Conservation (phyloP, 2,888 invertebrate genomes). For the Tetragonisca angustula region DNA sequence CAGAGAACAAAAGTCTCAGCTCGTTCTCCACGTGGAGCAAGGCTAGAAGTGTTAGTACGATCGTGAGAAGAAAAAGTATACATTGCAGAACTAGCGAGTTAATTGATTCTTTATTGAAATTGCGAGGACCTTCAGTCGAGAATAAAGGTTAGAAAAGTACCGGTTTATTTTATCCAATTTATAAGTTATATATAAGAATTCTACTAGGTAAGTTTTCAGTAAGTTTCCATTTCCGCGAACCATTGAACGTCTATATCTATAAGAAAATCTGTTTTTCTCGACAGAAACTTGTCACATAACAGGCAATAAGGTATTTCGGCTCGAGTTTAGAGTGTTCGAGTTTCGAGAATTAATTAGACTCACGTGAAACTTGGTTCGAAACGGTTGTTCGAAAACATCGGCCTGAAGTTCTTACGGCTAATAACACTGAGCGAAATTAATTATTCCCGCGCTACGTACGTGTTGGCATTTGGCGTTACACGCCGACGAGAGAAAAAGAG, state of each 20-base stretch:
- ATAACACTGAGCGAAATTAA: slow-evolving; percentile 31
- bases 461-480: not conserved
- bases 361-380: slow-evolving; percentile 12
- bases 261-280: slow-evolving; percentile 19
- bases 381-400: slow-evolving; percentile 21
- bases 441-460: slow-evolving; percentile 17
- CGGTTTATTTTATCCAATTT: not conserved
- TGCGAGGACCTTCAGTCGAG: not conserved
- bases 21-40: slow-evolving; percentile 83
- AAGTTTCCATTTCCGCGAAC: too few species aligned
- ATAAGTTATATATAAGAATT: not conserved
- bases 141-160: slow-evolving; percentile 20
- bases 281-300: slow-evolving; percentile 51
- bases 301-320: slow-evolving; percentile 55
- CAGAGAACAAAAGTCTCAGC: slow-evolving; percentile 84
- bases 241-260: not conserved
- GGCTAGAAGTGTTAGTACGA: slow-evolving; percentile 83
- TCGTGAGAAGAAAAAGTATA: slow-evolving; percentile 40
- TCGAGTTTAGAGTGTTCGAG: slow-evolving; percentile 40
- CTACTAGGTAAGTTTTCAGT: too few species aligned
- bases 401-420: slow-evolving; percentile 6
- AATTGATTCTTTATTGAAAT: slow-evolving; percentile 19
- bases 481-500: not conserved
- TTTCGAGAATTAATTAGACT: slow-evolving; percentile 74
- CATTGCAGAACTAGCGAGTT: slow-evolving; percentile 28